Conservation (phyloP, 1,140 invertebrate species). For the Luehdorfia chinensis region DNA sequence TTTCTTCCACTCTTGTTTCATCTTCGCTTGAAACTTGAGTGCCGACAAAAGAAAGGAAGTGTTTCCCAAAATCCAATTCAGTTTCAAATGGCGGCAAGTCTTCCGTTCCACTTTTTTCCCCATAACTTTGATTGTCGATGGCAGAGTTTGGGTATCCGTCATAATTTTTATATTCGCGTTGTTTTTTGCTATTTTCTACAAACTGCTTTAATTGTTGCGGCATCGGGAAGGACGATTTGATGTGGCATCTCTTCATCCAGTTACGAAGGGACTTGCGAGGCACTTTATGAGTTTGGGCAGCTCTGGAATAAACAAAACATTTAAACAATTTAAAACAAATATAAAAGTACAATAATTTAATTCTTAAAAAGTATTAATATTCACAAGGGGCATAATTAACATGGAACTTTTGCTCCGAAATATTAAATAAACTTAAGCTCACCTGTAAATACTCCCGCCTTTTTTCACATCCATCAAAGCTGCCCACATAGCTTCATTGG, state of each 20-base stretch:
- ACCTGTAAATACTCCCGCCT: conserved; percentile 77
- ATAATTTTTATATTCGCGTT: conserved; percentile 51
- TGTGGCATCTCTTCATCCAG: conserved; percentile 78
- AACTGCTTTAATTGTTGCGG: conserved; percentile 74
- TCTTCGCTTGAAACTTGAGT: conserved; percentile 52
- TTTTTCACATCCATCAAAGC: conserved; percentile 76
- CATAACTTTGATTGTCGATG: conserved; percentile 16
- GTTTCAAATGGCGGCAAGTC: conserved; percentile 26
- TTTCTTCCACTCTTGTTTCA: conserved; percentile 31
- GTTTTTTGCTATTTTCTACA: conserved; percentile 73
- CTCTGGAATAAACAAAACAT: conserved; percentile 42
- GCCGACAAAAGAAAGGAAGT: conserved; percentile 42
- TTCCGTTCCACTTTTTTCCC: conserved; percentile 35
- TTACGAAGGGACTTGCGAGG: conserved; percentile 74
- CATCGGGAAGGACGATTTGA: conserved; percentile 76
- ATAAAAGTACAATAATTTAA: too few species aligned
- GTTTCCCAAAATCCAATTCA: conserved; percentile 55
- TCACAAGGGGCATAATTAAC: too few species aligned
- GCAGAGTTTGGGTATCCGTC: conserved; percentile 17
- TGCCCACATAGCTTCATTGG: conserved; percentile 70
- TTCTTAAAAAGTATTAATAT: too few species aligned
- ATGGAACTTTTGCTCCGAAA: too few species aligned
- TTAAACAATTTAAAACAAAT: too few species aligned
- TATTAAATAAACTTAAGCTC: conserved; percentile 15
- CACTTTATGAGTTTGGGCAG: conserved; percentile 76